Evolutionary conservation across 1,140 invertebrate genomes (phyloP).

Genomic region (Drosophila nigromelanica): DNA sequence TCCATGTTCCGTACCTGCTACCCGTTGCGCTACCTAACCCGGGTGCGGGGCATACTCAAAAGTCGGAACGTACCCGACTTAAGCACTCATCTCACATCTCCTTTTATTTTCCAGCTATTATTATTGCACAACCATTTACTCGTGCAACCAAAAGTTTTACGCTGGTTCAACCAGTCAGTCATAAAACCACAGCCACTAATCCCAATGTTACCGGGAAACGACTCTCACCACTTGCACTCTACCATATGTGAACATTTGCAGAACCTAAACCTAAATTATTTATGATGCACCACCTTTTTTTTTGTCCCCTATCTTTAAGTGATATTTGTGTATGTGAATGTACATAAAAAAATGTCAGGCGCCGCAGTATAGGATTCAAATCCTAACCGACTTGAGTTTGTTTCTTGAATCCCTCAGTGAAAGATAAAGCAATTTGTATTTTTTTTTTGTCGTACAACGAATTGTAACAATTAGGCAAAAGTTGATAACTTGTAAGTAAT

Average conservation of each 20-base stretch:
- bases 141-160: too few species aligned
- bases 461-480: background rate
- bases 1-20: conserved; percentile 1
- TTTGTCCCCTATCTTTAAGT: conserved; percentile 2
- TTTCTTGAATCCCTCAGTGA: too few species aligned
- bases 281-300: background rate
- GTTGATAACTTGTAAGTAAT: background rate
- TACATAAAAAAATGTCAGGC: conserved; percentile 6
- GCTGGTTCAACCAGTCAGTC: background rate
- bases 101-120: conserved; percentile 4
- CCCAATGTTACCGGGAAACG: background rate
- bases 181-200: background rate
- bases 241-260: background rate
- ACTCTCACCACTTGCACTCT: background rate
- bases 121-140: background rate
- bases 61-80: conserved; percentile 9
- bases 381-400: too few species aligned
- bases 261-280: conserved; percentile 4
- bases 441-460: conserved; percentile 5
- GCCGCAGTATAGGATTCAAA: background rate
- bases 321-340: conserved; percentile 2
- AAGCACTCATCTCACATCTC: conserved; percentile 3
- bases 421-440: conserved; percentile 2
- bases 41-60: conserved; percentile 1
- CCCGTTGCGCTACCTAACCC: background rate